These are phyloP conservation scores for Amblyjoppa fuscipennis DNA, from an alignment of 2,888 invertebrate genomes.

Conservation along the genomic window DNA sequence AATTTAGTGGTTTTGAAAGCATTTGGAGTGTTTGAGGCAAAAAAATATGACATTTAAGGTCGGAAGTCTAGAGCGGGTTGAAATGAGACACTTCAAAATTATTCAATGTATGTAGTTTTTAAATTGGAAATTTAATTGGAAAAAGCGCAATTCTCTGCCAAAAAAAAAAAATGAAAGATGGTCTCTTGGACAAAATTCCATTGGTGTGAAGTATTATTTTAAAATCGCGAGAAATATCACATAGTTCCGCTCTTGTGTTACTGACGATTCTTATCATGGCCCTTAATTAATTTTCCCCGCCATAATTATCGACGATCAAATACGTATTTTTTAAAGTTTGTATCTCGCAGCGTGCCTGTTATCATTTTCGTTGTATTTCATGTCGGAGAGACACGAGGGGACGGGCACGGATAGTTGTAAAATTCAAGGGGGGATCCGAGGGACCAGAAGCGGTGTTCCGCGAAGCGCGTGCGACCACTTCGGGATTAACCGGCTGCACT, in stretches of 20 bases:
- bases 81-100: too few relatives aligned
- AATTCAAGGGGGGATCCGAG: constrained; percentile 45
- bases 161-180: background rate
- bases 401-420: constrained; percentile 40
- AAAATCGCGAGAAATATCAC: background rate
- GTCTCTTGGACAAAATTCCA: background rate
- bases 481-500: constrained; percentile 64
- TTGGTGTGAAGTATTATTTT: background rate
- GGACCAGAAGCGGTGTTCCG: background rate
- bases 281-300: constrained; percentile 14
- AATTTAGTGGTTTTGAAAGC: too few relatives aligned
- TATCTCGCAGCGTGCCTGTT: constrained; percentile 4
- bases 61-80: too few relatives aligned
- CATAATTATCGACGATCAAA: constrained; percentile 30
- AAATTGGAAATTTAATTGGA: too few relatives aligned
- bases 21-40: too few relatives aligned
- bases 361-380: constrained; percentile 10
- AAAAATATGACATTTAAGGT: too few relatives aligned
- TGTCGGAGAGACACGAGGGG: background rate
- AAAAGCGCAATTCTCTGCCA: too few relatives aligned
- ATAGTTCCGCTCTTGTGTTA: background rate
- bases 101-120: too few relatives aligned
- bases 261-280: constrained; percentile 12
- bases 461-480: constrained; percentile 60
- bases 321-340: constrained; percentile 2